These are phyloP conservation scores for Mormyrus proboscirostris DNA, from an alignment of 2,797 vertebrate genomes.

Conservation along the genomic window DNA sequence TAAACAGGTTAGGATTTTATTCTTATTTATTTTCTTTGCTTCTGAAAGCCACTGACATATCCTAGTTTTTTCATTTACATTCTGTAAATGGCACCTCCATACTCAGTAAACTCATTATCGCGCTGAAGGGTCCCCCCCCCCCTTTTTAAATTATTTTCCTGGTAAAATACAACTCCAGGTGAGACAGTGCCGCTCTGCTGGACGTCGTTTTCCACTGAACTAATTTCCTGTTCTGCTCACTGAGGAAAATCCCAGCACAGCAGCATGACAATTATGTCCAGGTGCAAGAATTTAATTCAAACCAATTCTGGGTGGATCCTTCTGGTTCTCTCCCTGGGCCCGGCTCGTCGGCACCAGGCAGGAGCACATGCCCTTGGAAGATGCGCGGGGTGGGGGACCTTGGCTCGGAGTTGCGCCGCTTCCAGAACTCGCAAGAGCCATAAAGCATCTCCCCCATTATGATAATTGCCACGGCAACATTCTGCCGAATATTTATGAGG, in stretches of 20 bases:
- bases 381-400: slow-evolving; percentile 52
- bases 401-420: slow-evolving; percentile 67
- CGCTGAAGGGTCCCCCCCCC: slow-evolving; percentile 62
- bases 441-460: slow-evolving; percentile 63
- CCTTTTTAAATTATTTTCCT: slow-evolving; percentile 35
- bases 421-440: slow-evolving; percentile 71
- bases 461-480: slow-evolving; percentile 67
- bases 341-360: slow-evolving; percentile 52
- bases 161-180: slow-evolving; percentile 81
- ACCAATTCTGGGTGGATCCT: slow-evolving; percentile 89
- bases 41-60: neutral
- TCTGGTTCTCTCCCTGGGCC: slow-evolving; percentile 63
- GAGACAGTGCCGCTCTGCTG: slow-evolving; percentile 80
- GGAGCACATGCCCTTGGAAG: slow-evolving; percentile 85
- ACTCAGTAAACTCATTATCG: slow-evolving; percentile 28
- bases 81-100: neutral
- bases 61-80: slow-evolving; percentile 18
- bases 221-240: slow-evolving; percentile 90
- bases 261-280: slow-evolving; percentile 91
- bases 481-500: slow-evolving; percentile 62
- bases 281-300: slow-evolving; percentile 98
- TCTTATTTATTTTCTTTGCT: neutral
- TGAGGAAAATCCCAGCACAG: slow-evolving; percentile 90
- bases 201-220: slow-evolving; percentile 85
- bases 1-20: neutral